A percentile compares a stretch with the other conserved stretches of the same genome.
These are phyloP conservation scores for Diplodus sargus DNA, from an alignment of 2,797 vertebrate genomes.

Conservation along the genomic window DNA sequence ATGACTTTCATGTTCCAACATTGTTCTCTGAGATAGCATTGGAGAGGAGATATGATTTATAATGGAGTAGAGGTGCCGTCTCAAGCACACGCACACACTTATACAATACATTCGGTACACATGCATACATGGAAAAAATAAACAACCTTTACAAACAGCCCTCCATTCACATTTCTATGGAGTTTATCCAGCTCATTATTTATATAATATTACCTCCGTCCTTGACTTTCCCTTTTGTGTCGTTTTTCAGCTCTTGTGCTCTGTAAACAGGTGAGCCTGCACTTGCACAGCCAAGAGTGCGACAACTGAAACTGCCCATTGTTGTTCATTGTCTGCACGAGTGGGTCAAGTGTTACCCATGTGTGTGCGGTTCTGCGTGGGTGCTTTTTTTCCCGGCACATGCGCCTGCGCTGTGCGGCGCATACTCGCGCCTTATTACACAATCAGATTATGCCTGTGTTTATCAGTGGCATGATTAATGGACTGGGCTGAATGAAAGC, in stretches of 20 bases:
- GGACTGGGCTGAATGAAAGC: conserved; percentile 64
- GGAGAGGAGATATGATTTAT: background rate
- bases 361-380: background rate
- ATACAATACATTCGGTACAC: background rate
- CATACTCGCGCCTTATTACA: conserved; percentile 72
- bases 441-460: conserved; percentile 73
- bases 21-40: background rate
- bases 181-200: background rate
- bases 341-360: conserved; percentile 5
- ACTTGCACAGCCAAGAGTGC: conserved; percentile 9
- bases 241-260: conserved; percentile 1
- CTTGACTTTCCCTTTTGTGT: conserved; percentile 39
- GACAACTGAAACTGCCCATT: conserved; percentile 9
- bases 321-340: conserved; percentile 21
- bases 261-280: conserved; percentile 23
- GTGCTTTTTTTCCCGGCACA: conserved; percentile 4
- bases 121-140: background rate
- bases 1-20: background rate
- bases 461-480: conserved; percentile 80
- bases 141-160: background rate
- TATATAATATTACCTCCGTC: background rate
- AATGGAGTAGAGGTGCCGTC: background rate
- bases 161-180: background rate
- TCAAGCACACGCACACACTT: background rate
- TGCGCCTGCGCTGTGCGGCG: conserved; percentile 42